phyloP scores from a whole-genome alignment of 2,888 invertebrate species.

The Melipona bicolor region DNA sequence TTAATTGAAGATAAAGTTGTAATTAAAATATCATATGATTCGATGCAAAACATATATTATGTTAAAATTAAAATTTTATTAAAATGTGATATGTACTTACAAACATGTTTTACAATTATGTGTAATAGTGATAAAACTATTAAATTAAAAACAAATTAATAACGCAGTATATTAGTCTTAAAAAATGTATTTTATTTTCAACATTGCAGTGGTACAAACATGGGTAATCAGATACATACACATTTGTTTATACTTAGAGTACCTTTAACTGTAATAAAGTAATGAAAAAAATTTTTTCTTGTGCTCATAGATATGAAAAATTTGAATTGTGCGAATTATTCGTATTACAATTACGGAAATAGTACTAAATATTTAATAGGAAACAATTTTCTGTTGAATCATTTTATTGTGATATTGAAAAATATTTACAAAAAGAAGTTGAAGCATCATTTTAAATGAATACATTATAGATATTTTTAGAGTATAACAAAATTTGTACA shows the following conservation, averaged over 20 bases:
- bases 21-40: conserved; percentile 29
- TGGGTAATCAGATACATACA: conserved; percentile 77
- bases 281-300: conserved; percentile 52
- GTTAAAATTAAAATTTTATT: conserved; percentile 50
- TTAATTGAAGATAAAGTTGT: conserved; percentile 26
- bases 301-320: conserved; percentile 44
- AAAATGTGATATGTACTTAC: conserved; percentile 17
- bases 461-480: conserved; percentile 9
- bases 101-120: conserved; percentile 1
- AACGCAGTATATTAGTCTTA: conserved; percentile 47
- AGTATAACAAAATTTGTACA: conserved; percentile 9
- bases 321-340: conserved; percentile 19
- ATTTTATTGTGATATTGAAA: conserved; percentile 20
- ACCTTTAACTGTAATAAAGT: conserved; percentile 61
- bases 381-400: conserved; percentile 23
- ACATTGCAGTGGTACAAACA: conserved; percentile 78
- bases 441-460: conserved; percentile 30
- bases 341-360: conserved; percentile 20
- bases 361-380: not conserved
- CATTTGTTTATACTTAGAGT: conserved; percentile 74
- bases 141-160: not conserved
- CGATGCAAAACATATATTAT: conserved; percentile 24
- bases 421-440: conserved; percentile 41
- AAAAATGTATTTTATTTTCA: conserved; percentile 79
- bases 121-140: not conserved